These are phyloP conservation scores for Siderastrea radians DNA, from an alignment of 92 coral and sea anemone genomes.

Conservation along the genomic window DNA sequence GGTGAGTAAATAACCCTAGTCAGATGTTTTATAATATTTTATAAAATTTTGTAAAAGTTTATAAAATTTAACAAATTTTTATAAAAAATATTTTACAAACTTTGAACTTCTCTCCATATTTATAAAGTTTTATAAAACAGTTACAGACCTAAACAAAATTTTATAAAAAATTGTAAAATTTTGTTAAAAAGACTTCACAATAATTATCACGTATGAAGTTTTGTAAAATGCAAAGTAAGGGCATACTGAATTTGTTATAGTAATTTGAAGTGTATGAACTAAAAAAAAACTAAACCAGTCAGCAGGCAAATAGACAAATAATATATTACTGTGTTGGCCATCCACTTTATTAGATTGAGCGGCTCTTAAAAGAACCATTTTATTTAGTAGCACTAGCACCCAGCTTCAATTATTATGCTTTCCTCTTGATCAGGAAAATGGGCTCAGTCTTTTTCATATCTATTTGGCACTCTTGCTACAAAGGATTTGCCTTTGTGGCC, in stretches of 20 bases:
- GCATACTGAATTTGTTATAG: no score
- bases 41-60: constrained; percentile 6
- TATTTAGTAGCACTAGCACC: background rate
- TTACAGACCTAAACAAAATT: background rate
- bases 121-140: constrained; percentile 1
- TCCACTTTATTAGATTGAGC: no score
- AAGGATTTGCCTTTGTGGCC: constrained; percentile 2
- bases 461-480: constrained; percentile 28
- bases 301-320: no score
- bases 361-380: background rate
- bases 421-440: background rate
- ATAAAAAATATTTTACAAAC: constrained; percentile 26
- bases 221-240: no score
- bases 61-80: constrained; percentile 7
- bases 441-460: constrained; percentile 4
- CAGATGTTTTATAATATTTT: constrained; percentile 1
- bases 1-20: constrained; percentile 5
- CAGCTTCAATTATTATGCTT: background rate
- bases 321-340: no score
- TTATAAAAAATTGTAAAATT: background rate
- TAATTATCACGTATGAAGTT: background rate
- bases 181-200: background rate
- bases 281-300: no score
- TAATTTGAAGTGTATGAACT: no score
- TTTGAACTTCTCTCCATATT: background rate